Evolutionary conservation across 2,888 invertebrate genomes (phyloP), one percentile per base, ranked within the genome.

Genomic region (Xestia rhomboidea): DNA sequence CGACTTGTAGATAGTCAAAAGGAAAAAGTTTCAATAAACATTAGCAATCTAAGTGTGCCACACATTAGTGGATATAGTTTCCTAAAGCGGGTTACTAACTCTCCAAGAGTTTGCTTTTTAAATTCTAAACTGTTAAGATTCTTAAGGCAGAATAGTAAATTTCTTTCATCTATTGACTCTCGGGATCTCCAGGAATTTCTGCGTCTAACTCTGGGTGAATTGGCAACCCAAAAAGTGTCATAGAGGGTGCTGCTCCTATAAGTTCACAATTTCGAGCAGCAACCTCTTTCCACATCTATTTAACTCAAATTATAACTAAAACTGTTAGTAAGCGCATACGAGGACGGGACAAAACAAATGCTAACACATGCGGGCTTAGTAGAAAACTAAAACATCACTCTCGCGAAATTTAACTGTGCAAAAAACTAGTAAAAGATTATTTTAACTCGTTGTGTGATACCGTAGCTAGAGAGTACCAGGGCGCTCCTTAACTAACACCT

Each of bases 291-390:
- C 79, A 63, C 79, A 73, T 62, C 71, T 67, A 84, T 30, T 77
- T 76, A 80, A 73, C 77, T 64, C 44, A 71, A 85, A 85, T 81
- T 76, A 76, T 63, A 73, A 76, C 74, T 78, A 78, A 85, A 86
- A 72, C 77, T 57, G 76, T 82, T 78, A 66, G 70, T 63, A 73
- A 89, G 90, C 89, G 88, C 91, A 88, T 85, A 90, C 91, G 91
- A 87, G 89, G 91, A 92, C 92, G 92, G 91, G 91, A 92, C 90
- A 88, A 77, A 88, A 88, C 86, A 84, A 86, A 88, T 82, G 73
- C 87, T 87, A 87, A 84, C 83, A 81, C 90, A 91, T 91, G 92
- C 92, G 80, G 72, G 78, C 30, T 71, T 72, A 74, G 83, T 69
- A 77, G 66, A 77, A 80, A 83, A 83, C 79, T 82, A 86, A 77